phyloP scores from a whole-genome alignment of 2,797 vertebrate genomes.

The Myripristis murdjan region DNA sequence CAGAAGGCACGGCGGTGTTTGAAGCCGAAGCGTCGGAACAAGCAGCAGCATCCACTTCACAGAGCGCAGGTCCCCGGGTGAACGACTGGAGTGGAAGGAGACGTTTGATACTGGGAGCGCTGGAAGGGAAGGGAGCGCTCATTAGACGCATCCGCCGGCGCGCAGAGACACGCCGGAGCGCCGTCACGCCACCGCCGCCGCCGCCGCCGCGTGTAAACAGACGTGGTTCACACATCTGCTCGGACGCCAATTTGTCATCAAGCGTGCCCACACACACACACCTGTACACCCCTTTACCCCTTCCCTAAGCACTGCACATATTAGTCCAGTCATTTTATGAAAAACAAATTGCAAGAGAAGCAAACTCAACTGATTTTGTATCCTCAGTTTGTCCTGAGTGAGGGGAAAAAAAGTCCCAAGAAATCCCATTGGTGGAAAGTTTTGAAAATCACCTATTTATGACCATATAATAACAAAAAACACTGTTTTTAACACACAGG shows the following conservation, averaged over 20 bases:
- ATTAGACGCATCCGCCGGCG: constrained; percentile 76
- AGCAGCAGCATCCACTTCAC: constrained; percentile 77
- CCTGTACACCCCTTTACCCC: too few species aligned
- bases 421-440: too few species aligned
- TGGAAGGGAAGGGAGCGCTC: constrained; percentile 76
- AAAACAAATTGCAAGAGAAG: too few species aligned
- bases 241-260: constrained; percentile 46
- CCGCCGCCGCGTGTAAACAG: constrained; percentile 67
- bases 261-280: too few species aligned
- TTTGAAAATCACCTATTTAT: too few species aligned
- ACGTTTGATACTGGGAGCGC: constrained; percentile 79
- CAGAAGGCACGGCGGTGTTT: constrained; percentile 80
- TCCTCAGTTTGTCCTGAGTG: too few species aligned
- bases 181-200: constrained; percentile 49
- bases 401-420: too few species aligned
- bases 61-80: constrained; percentile 78
- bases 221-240: constrained; percentile 18
- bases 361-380: too few species aligned
- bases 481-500: too few species aligned
- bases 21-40: constrained; percentile 79
- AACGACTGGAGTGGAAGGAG: constrained; percentile 81
- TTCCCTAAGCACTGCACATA: too few species aligned
- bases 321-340: too few species aligned
- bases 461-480: too few species aligned
- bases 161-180: constrained; percentile 51